Conservation (phyloP, 2,888 invertebrate species). For the Biston betularia region DNA sequence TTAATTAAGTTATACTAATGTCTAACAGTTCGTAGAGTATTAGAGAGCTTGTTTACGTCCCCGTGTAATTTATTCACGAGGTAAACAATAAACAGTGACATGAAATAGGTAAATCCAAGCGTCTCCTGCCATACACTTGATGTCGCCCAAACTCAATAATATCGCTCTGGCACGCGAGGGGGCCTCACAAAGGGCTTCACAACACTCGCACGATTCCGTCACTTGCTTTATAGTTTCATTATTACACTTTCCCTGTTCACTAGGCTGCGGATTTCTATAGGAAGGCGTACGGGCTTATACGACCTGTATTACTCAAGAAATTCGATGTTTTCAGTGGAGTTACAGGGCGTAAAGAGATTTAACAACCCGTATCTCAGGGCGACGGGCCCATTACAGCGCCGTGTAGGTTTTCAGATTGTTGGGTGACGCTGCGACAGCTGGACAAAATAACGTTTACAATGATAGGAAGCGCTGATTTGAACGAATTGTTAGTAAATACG, state of each 20-base stretch:
- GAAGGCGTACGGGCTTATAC: not conserved
- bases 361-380: not conserved
- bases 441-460: no score
- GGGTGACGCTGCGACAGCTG: no score
- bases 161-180: constrained; percentile 49
- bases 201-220: constrained; percentile 38
- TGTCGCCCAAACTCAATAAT: constrained; percentile 46
- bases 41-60: constrained; percentile 25
- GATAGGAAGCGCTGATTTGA: no score
- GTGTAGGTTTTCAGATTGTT: not conserved
- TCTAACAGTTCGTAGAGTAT: not conserved
- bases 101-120: constrained; percentile 37
- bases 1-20: no score
- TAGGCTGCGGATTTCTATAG: not conserved
- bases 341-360: not conserved
- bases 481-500: no score
- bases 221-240: constrained; percentile 36
- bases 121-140: constrained; percentile 38
- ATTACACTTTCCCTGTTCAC: constrained; percentile 17
- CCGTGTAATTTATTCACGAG: constrained; percentile 30
- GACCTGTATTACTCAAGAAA: not conserved
- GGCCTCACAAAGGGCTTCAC: constrained; percentile 32
- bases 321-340: not conserved
- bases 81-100: constrained; percentile 39
- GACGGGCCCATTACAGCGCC: not conserved